A percentile compares a stretch with the other conserved stretches of the same genome.
These are phyloP conservation scores for Agrotis ipsilon DNA, from an alignment of 2,888 invertebrate species.

Conservation along the genomic window DNA sequence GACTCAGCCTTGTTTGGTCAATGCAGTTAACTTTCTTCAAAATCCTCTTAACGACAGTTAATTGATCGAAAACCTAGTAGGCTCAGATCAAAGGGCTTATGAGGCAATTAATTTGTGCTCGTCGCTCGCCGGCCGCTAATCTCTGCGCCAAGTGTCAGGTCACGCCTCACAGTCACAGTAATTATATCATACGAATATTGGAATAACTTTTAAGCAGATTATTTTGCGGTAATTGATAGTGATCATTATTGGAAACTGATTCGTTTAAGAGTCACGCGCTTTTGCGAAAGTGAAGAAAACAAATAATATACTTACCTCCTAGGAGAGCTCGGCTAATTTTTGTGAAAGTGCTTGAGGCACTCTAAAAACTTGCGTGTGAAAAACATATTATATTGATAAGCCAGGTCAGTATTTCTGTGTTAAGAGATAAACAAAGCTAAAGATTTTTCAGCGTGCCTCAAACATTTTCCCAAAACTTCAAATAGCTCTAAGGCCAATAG, in stretches of 20 bases:
- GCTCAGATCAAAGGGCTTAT: slow-evolving; percentile 65
- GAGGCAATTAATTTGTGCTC: slow-evolving; percentile 67
- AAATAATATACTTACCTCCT: too few species aligned
- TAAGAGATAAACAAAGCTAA: too few species aligned
- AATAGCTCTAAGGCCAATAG: too few species aligned
- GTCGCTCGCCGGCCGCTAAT: slow-evolving; percentile 58
- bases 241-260: slow-evolving; percentile 3
- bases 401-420: too few species aligned
- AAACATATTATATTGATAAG: too few species aligned
- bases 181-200: slow-evolving; percentile 49
- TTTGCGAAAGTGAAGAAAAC: neutral
- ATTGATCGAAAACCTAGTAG: slow-evolving; percentile 62
- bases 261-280: neutral
- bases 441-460: too few species aligned
- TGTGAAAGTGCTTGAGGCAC: too few species aligned
- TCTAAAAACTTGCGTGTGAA: too few species aligned
- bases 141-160: slow-evolving; percentile 56
- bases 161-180: slow-evolving; percentile 51
- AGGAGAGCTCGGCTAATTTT: too few species aligned
- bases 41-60: slow-evolving; percentile 60
- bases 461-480: too few species aligned
- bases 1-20: slow-evolving; percentile 17
- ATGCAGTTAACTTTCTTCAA: slow-evolving; percentile 40
- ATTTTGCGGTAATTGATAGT: neutral
- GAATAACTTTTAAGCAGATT: neutral